phyloP scores from a whole-genome alignment of 2,888 invertebrate genomes.

The Drosophila anomelani region DNA sequence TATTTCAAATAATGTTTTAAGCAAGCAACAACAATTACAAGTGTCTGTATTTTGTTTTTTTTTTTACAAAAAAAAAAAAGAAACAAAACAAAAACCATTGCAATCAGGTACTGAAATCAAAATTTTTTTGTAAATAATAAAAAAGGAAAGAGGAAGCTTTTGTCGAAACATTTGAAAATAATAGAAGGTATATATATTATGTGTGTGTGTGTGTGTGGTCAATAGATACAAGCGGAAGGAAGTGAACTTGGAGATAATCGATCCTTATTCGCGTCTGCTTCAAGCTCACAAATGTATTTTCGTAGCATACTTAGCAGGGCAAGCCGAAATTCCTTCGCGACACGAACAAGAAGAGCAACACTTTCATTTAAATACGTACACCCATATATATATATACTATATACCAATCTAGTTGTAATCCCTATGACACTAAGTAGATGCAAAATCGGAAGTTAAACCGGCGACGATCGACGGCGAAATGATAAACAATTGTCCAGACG shows the following conservation, averaged over 20 bases:
- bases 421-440: conserved; percentile 56
- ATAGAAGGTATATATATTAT: conserved; percentile 5
- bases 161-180: conserved; percentile 11
- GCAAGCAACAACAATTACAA: conserved; percentile 57
- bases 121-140: conserved; percentile 68
- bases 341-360: conserved; percentile 25
- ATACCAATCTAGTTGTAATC: conserved; percentile 42
- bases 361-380: conserved; percentile 51
- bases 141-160: conserved; percentile 18
- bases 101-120: conserved; percentile 80
- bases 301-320: conserved; percentile 41
- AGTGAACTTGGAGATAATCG: conserved; percentile 11
- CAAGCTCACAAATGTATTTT: conserved; percentile 22
- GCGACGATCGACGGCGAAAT: conserved; percentile 18
- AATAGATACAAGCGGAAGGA: conserved; percentile 6
- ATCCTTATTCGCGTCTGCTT: conserved; percentile 24
- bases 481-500: conserved; percentile 68
- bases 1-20: conserved; percentile 43
- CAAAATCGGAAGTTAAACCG: conserved; percentile 25
- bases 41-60: conserved; percentile 47
- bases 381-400: conserved; percentile 26
- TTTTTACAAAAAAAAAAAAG: conserved; percentile 30
- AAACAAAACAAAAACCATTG: conserved; percentile 57
- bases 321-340: conserved; percentile 22
- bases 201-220: conserved; percentile 16